Percentiles rank a stretch among this genome's conserved stretches.
These are phyloP conservation scores for Chaenocephalus aceratus DNA, from an alignment of 2,113 vertebrate genomes.

Conservation along the genomic window DNA sequence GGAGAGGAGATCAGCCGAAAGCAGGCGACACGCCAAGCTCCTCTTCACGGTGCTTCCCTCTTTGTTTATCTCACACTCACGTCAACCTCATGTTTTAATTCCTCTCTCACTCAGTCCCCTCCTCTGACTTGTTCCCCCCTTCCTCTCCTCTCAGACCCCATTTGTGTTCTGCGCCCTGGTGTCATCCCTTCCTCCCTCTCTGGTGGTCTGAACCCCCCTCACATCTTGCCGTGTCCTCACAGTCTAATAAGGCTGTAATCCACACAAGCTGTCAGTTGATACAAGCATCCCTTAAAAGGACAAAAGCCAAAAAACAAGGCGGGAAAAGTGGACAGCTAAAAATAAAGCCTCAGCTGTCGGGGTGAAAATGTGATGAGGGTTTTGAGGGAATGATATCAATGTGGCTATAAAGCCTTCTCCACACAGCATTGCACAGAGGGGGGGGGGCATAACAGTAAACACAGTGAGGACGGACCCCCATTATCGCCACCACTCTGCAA, in stretches of 20 bases:
- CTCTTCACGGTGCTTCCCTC: conserved; percentile 25
- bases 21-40: conserved; percentile 75
- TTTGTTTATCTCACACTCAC: conserved; percentile 44
- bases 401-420: conserved; percentile 27
- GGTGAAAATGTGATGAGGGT: conserved; percentile 54
- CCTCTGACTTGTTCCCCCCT: not conserved
- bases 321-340: conserved; percentile 78
- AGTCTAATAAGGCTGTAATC: conserved; percentile 87
- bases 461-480: not conserved
- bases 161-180: not conserved
- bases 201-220: conserved; percentile 82
- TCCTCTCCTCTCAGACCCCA: conserved; percentile 24
- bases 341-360: conserved; percentile 82
- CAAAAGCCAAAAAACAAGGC: conserved; percentile 68
- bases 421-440: conserved; percentile 15
- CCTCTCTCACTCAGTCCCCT: not conserved
- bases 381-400: conserved; percentile 59
- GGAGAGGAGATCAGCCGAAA: conserved; percentile 79
- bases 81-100: conserved; percentile 7
- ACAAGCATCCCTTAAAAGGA: conserved; percentile 84
- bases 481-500: not conserved
- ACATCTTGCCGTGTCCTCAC: conserved; percentile 86
- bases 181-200: conserved; percentile 34
- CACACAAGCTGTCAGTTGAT: conserved; percentile 89
- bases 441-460: conserved; percentile 1